Base-by-base conservation (phyloP, 2,888 invertebrate genomes). In the Pedicia rivosa region DNA sequence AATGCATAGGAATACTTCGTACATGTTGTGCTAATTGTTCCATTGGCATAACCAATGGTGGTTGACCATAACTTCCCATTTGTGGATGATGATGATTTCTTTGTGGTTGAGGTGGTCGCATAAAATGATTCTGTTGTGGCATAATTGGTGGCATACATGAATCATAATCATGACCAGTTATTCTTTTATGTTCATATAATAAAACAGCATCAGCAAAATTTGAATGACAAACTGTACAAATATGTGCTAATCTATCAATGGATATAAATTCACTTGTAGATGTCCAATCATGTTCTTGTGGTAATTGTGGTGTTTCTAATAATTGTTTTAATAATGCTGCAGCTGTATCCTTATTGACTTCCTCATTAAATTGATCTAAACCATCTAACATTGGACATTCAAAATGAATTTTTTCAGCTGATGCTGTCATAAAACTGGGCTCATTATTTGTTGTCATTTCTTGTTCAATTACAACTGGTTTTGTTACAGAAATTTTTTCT, bases 251-350 rank as follows among this genome's bases (percentile, higher is more conserved):
- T 35, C 57, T 59, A 41, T 75, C 75, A 42, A 75, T 55, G 1
- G 75, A 73, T 43, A 75, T 73, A 47, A 72, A 75, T 56, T 74
- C 74, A 41, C 68, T 73, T 1, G 47, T 40, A 32, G 43, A 40
- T 1, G 43, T 26, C 47, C 46, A 50, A 35, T 46, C 47, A 13
- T 38, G 40, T 14, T 47, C 46, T 56, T 41, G 65, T 61, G 10
- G 62, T 56, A 41, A 65, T 19, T 36, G 32, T 22, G 41, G 40
- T 8, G 27, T 37, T 34, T 42, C 42, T 7, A 49, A 38, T 10
- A 50, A 29, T 14, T 49, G 41, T 33, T 48, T 48, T 12, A 47
- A 39, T 9, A 50, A 22, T 31, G 46, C 49, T 7, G 47, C 44
- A 6, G 49, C 44, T 4, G 44, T 44, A 39, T 47, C 46, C 7